phyloP scores from a whole-genome alignment of 2,113 vertebrate species.

The Calidris pygmaea region DNA sequence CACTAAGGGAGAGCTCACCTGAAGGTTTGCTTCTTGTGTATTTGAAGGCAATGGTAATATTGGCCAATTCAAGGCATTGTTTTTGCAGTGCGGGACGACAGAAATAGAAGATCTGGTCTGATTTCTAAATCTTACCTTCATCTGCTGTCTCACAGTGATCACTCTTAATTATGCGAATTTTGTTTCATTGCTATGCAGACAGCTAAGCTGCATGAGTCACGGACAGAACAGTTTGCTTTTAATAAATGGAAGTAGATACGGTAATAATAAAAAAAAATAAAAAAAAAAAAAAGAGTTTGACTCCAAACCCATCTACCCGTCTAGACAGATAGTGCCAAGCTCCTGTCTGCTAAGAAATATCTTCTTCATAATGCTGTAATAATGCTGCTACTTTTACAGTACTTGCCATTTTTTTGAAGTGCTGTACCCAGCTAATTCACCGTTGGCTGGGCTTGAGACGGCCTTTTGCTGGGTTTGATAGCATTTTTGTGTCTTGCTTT shows the following conservation, averaged over 20 bases:
- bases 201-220: constrained; percentile 58
- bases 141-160: constrained; percentile 2
- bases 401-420: constrained; percentile 29
- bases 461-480: constrained; percentile 36
- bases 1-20: neutral
- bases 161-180: constrained; percentile 26
- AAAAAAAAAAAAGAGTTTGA: neutral
- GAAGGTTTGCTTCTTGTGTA: neutral
- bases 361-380: constrained; percentile 50
- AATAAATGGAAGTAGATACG: constrained; percentile 59
- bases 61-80: neutral
- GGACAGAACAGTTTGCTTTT: constrained; percentile 56
- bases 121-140: constrained; percentile 16
- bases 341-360: constrained; percentile 59
- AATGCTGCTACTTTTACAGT: constrained; percentile 29
- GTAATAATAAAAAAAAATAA: constrained; percentile 28
- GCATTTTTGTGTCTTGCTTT: constrained; percentile 37
- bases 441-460: constrained; percentile 15
- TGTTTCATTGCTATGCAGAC: constrained; percentile 42
- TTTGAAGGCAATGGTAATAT: neutral
- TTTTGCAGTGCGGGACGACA: neutral
- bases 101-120: neutral
- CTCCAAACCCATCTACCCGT: constrained; percentile 60
- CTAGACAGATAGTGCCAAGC: constrained; percentile 61
- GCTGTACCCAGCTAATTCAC: constrained; percentile 30